Percentiles rank a stretch among this genome's conserved stretches.
Evolutionary conservation across 2,797 vertebrate genomes (phyloP).

Genomic region (Propithecus deckenii): DNA sequence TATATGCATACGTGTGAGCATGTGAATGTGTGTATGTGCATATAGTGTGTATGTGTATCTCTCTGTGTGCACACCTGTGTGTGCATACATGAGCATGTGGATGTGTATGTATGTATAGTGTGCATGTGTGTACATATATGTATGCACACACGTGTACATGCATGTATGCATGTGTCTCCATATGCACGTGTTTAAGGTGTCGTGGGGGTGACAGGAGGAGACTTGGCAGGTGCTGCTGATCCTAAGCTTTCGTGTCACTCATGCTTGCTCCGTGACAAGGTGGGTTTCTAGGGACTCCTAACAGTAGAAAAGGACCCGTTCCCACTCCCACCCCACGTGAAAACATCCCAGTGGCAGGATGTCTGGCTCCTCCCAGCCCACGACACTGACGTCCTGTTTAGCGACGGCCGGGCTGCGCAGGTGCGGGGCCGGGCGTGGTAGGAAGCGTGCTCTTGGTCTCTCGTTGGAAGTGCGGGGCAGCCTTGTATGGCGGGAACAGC

Average conservation of each 20-base stretch:
- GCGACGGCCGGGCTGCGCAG: fast-evolving
- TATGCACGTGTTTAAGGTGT: fast-evolving
- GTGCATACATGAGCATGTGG: not conserved
- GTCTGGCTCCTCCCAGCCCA: fast-evolving
- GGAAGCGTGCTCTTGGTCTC: not conserved
- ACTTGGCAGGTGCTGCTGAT: not conserved
- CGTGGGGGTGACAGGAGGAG: fast-evolving
- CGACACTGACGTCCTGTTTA: fast-evolving
- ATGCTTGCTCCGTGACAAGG: not conserved
- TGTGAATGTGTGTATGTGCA: not conserved
- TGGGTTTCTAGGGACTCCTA: fast-evolving
- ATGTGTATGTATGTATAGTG: not conserved
- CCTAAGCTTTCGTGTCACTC: fast-evolving
- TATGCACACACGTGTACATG: fast-evolving
- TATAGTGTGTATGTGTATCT: not conserved
- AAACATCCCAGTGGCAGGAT: not conserved
- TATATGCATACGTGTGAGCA: fast-evolving
- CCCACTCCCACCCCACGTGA: fast-evolving
- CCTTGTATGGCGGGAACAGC: fast-evolving
- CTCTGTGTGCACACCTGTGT: not conserved
- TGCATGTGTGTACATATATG: not conserved
- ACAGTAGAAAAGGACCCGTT: not conserved
- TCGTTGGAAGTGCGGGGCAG: fast-evolving
- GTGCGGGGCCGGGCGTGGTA: fast-evolving
- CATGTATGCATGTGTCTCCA: not conserved